A percentile compares a stretch with the other conserved stretches of the same genome.
Evolutionary conservation across 1,140 invertebrate species (phyloP).

Genomic region (Mycetomoellerius zeteki): DNA sequence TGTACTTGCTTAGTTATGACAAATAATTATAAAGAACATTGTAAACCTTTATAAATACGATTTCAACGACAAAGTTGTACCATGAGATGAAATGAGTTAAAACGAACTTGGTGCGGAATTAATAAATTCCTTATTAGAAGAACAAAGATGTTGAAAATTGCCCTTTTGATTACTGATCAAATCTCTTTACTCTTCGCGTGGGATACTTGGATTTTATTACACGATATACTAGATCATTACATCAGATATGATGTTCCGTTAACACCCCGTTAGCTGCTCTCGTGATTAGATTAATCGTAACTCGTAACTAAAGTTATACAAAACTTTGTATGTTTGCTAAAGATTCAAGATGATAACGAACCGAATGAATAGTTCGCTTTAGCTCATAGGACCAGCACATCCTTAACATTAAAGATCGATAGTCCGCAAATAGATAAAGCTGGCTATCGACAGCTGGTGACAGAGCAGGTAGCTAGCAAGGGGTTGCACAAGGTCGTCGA

Average conservation of each 20-base stretch:
- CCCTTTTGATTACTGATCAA: background rate
- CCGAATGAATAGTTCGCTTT: background rate
- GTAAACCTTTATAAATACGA: background rate
- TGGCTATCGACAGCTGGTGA: constrained; percentile 71
- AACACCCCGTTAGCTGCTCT: background rate
- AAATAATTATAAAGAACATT: background rate
- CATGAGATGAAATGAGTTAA: background rate
- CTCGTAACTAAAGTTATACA: background rate
- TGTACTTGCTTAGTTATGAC: background rate
- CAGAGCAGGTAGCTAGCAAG: constrained; percentile 67
- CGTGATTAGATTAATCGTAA: background rate
- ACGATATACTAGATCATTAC: background rate
- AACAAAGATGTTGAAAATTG: background rate
- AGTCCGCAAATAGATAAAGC: constrained; percentile 70
- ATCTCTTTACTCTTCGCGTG: background rate
- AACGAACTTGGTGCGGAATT: too few species aligned
- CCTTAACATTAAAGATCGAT: constrained; percentile 60
- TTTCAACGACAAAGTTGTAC: too few species aligned
- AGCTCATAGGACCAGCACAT: constrained; percentile 4
- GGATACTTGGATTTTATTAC: background rate
- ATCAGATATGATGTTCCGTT: background rate
- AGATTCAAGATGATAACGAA: background rate
- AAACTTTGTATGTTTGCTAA: background rate
- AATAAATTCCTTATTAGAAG: background rate
- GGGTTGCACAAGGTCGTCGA: constrained; percentile 77